Base-by-base conservation (phyloP, 2,888 invertebrate species). In the Dione juno region DNA sequence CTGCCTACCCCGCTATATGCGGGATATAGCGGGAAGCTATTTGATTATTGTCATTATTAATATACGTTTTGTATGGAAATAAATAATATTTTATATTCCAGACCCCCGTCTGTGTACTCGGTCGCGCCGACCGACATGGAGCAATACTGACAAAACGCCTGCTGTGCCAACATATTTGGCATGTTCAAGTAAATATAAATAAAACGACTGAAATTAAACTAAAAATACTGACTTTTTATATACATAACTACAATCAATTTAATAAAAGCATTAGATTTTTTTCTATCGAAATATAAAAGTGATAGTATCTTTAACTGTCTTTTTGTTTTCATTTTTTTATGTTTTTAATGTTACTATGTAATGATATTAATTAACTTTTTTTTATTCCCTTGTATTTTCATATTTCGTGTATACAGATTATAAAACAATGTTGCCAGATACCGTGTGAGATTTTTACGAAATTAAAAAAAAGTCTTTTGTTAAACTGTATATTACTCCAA, bases 31-130 rank as follows among this genome's bases (percentile, higher is more conserved):
- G 14, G 13, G 43, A 43, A 43, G 43, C 3, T 2, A 28, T 28
- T 28, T 3, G 2, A 28, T 28, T 28, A 28, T 28, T 28, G 28
- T 28, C 5, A 14, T 48, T n/a, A n/a, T 45, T 14, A 11, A 48
- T 48, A 9, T 48, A 16, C 8, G 14, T 37, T 35, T 54, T n/a
- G 0, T 35, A 35, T 28, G 16, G 13, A 40, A 13, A 40, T 37
- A 1, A 10, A 6, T 28, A 45, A 19, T 58, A 45, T 71, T 28
- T 54, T 9, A 69, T 48, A 61, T 80, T 81, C 6, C 90, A 92
- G 92, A 75, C 92, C 92, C 14, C 93, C 93, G 2, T 93, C 93
- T 72, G 90, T 90, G 57, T 93, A 92, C 83, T 86, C 92, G 0
- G 89, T 90, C 53, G 91, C 92, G 45, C 92, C 92, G 2, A 76